phyloP scores from a whole-genome alignment of 2,797 vertebrate genomes.

The Numenius phaeopus region DNA sequence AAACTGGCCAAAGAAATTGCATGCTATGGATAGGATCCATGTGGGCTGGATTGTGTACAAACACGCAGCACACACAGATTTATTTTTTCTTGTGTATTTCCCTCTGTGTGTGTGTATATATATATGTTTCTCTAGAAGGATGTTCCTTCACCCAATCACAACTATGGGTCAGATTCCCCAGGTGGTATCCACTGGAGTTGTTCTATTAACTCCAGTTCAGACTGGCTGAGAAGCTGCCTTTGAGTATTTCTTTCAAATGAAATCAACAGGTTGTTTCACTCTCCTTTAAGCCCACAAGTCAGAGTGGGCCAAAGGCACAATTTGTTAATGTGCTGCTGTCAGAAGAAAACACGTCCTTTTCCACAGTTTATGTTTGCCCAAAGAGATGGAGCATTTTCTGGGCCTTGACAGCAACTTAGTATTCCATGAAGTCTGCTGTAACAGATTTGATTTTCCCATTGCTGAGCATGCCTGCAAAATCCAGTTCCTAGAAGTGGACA shows the following conservation, averaged over 20 bases:
- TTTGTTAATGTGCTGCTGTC: not conserved
- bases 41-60: not conserved
- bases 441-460: not conserved
- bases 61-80: not conserved
- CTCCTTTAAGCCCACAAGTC: not conserved
- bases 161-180: not conserved
- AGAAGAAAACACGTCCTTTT: not conserved
- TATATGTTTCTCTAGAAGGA: not conserved
- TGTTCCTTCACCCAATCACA: not conserved
- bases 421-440: not conserved
- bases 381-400: not conserved
- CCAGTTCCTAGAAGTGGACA: not conserved
- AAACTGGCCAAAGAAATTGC: not conserved
- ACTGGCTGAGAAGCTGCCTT: not conserved
- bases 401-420: not conserved
- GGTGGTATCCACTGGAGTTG: not conserved
- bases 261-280: not conserved
- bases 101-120: not conserved
- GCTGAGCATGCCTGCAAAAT: not conserved
- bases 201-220: not conserved
- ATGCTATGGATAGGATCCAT: not conserved
- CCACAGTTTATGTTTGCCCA: not conserved
- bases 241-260: not conserved
- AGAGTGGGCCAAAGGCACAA: not conserved
- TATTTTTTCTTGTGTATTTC: not conserved